Percentiles rank a stretch among this genome's conserved stretches.
Evolutionary conservation across 2,888 invertebrate genomes (phyloP).

Genomic region (Panzeria rudis): DNA sequence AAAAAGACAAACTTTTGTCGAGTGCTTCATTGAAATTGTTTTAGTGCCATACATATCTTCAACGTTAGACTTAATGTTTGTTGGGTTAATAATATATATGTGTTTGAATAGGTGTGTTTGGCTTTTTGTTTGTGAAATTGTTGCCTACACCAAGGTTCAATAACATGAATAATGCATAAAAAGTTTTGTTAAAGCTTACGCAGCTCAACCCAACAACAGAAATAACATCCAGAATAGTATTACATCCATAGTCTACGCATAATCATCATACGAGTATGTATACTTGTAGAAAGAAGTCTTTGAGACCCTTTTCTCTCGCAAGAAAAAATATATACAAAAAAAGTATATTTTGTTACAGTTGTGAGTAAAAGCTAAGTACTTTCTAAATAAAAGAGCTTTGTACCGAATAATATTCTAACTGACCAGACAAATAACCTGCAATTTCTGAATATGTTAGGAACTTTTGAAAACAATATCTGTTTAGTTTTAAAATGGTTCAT

Average conservation of each 20-base stretch:
- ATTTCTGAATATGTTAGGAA: too few species aligned
- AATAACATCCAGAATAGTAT: slow-evolving; percentile 44
- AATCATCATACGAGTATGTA: slow-evolving; percentile 9
- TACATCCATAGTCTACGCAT: slow-evolving; percentile 63
- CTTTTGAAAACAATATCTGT: too few species aligned
- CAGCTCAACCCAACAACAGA: slow-evolving; percentile 51
- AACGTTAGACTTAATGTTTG: background rate
- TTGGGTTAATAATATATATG: slow-evolving; percentile 8
- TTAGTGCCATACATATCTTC: too few species aligned
- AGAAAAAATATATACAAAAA: background rate
- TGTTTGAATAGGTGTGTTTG: slow-evolving; percentile 30
- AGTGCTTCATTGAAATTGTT: background rate
- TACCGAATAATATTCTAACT: too few species aligned
- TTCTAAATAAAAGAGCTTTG: background rate
- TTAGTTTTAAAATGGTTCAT: too few species aligned
- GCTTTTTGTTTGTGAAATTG: slow-evolving; percentile 46
- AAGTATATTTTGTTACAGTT: slow-evolving; percentile 14
- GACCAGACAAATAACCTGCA: too few species aligned
- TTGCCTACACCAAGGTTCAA: slow-evolving; percentile 78
- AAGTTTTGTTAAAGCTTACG: slow-evolving; percentile 73
- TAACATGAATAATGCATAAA: slow-evolving; percentile 82
- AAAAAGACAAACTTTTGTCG: too few species aligned
- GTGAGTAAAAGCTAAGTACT: background rate
- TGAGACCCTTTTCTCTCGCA: slow-evolving; percentile 26
- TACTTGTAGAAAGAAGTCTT: slow-evolving; percentile 7